Evolutionary conservation across 2,113 vertebrate genomes (phyloP), one percentile per base, ranked within the genome.

Genomic region (Onychorhynchus coronatus): DNA sequence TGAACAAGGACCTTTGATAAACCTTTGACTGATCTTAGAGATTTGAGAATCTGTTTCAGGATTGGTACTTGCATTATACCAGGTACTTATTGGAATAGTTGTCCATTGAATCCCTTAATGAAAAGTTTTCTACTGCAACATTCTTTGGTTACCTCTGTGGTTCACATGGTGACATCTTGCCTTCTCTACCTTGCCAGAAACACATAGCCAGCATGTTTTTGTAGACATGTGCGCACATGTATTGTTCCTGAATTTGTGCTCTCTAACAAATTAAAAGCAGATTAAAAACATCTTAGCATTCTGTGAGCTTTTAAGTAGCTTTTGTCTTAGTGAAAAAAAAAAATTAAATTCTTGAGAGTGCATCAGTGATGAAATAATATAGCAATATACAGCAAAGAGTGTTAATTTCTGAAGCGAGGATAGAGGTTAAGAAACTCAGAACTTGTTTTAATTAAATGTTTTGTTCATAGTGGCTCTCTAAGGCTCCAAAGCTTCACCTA

Each of bases 171-270:
- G 33, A 88, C 37, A 37, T 79, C 71, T 73, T 89, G 20, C 50
- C 50, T 88, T 82, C 52, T 42, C 47, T 79, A 24, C 52, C 30
- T 89, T 89, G 70, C 49, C 89, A 88, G 53, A 88, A 80, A 71
- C 30, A 50, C 53, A 33, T 39, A 70, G 30, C 12, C 42, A 53
- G n/a, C 22, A 50, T 89, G 62, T 82, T 95, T 94, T 75, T 44
- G 2, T 21, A 59, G 50, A 74, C 14, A 49, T 1, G 2, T 1
- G 2, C 1, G 0, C 58, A 41, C 12, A 52, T 20, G 8, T 53
- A n/a, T 4, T 82, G 20, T 41, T 89, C 41, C 71, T 89, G 71
- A 80, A 50, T 27, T 85, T 66, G 7, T 55, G 59, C 63, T 63
- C 70, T 62, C 35, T 85, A 55, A 56, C 42, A 88, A 85, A 85